These are phyloP conservation scores for Bufo bufo DNA, from an alignment of 2,113 vertebrate species.

Conservation along the genomic window DNA sequence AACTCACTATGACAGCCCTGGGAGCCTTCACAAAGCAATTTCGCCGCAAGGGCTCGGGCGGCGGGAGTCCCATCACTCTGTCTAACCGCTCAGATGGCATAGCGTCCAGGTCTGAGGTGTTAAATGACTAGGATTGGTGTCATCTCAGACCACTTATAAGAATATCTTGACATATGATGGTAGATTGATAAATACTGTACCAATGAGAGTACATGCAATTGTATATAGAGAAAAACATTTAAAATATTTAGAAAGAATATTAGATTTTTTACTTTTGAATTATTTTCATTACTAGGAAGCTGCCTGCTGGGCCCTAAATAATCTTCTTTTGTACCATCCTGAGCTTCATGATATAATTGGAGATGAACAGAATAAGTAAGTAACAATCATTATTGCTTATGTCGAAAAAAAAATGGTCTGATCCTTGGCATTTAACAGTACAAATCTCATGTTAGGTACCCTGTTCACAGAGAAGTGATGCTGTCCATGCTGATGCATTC, in stretches of 20 bases:
- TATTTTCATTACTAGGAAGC: conserved; percentile 77
- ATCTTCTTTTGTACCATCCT: conserved; percentile 82
- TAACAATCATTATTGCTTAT: conserved; percentile 51
- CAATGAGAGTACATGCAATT: not conserved
- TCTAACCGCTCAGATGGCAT: too few relatives aligned
- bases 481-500: conserved; percentile 89
- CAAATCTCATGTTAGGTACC: conserved; percentile 76
- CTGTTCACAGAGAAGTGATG: conserved; percentile 87
- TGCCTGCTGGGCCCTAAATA: conserved; percentile 90
- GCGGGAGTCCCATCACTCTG: too few relatives aligned
- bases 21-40: too few relatives aligned
- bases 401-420: not conserved
- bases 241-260: not conserved
- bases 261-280: not conserved
- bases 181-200: not conserved
- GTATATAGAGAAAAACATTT: not conserved
- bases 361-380: conserved; percentile 85
- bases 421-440: not conserved
- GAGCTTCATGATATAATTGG: conserved; percentile 75
- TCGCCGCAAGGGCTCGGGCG: too few relatives aligned
- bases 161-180: too few relatives aligned
- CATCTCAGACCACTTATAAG: too few relatives aligned
- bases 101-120: too few relatives aligned
- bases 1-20: too few relatives aligned
- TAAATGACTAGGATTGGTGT: too few relatives aligned